These are phyloP conservation scores for Glossosoma conforme DNA, from an alignment of 1,140 invertebrate genomes.

Conservation along the genomic window DNA sequence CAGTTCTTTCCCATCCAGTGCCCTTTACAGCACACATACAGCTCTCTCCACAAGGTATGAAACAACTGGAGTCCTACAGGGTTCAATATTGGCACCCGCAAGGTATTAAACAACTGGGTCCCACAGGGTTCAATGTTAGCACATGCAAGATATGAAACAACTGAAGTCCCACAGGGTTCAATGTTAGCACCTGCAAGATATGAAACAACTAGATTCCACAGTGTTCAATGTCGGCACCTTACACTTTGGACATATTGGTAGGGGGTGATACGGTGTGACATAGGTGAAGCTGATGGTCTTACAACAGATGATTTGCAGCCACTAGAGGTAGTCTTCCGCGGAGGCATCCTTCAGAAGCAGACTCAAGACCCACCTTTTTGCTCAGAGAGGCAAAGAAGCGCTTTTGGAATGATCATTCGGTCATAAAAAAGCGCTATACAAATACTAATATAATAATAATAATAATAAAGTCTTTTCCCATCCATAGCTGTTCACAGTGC, in stretches of 20 bases:
- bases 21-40: conserved; percentile 16
- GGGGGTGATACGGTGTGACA: conserved; percentile 15
- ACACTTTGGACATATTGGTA: conserved; percentile 14
- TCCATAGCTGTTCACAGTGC: conserved; percentile 13
- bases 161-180: not conserved
- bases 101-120: too few species aligned
- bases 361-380: too few species aligned
- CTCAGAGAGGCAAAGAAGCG: too few species aligned
- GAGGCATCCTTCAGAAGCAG: too few species aligned
- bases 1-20: conserved; percentile 14
- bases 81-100: too few species aligned
- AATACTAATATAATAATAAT: too few species aligned
- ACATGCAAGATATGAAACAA: not conserved
- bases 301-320: conserved; percentile 8
- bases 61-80: not conserved
- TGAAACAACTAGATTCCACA: not conserved
- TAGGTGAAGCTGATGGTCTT: not conserved
- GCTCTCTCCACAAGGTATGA: conserved; percentile 25
- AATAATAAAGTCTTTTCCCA: conserved; percentile 14
- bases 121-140: too few species aligned
- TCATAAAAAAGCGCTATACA: too few species aligned
- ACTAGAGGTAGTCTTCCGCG: conserved; percentile 8
- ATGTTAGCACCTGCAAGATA: not conserved
- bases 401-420: too few species aligned
- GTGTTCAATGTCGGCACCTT: not conserved